Base-by-base conservation (phyloP, 2,888 invertebrate genomes). In the Teinopalpus imperialis region DNA sequence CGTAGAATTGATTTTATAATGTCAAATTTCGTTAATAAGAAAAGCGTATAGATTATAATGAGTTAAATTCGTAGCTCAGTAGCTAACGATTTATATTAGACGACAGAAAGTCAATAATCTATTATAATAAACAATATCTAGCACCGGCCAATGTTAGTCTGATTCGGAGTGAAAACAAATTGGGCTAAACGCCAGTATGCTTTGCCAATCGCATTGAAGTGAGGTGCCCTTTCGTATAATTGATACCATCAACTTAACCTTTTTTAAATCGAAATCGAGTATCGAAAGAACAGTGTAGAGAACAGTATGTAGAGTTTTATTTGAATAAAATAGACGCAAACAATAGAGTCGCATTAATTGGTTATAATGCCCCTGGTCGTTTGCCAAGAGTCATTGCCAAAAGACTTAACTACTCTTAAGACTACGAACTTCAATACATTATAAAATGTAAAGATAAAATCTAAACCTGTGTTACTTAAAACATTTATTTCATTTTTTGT, bases 201-300 rank as follows among this genome's bases (percentile, higher is more conserved):
- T 51, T 61, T 77, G 81, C 79, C 80, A 83, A 78, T 63, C 71
- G 66, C 69, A 74, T 56, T 65, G 64, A 68, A 74, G 68, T 69
- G 59, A 62, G 60, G 59, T 63, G 69, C 68, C 74, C 74, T 76
- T 73, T 66, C 54, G 51, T 62, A 56, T 64, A 57, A 70, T 67
- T 66, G 63, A 70, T 68, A 64, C 58, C 61, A 69, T 68, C 61
- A 60, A 61, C 61, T 57, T 53, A 64, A 61, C 57, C 56, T 52
- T 64, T 57, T 65, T 49, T 42, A 59, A 64, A 59, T 53, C 37
- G 48, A 44, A 59, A 55, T 53, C 53, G 54, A 49, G 34, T 16
- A 48, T 49, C 41, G 8, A 8, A 12, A n/a, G n/a, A n/a, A n/a
- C n/a, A n/a, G n/a, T n/a, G n/a, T n/a, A n/a, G n/a, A n/a, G n/a